Evolutionary conservation across 53 echinoderm and acorn worm genomes (phyloP).

Genomic region (Paracentrotus lividus): DNA sequence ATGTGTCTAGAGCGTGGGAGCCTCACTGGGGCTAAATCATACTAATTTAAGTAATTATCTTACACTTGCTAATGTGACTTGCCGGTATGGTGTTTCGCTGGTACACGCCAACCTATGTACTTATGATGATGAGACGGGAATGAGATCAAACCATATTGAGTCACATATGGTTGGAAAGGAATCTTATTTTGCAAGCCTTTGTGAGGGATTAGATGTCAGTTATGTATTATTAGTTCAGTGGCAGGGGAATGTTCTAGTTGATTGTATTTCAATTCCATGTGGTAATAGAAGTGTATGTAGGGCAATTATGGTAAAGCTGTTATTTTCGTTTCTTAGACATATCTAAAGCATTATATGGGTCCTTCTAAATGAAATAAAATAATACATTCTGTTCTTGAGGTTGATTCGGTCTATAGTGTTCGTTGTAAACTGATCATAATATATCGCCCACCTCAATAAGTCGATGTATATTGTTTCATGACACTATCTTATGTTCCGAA

Average conservation of each 20-base stretch:
- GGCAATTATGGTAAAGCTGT: no score
- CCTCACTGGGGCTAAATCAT: neutral
- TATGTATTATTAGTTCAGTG: neutral
- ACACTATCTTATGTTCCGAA: no score
- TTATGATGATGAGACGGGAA: neutral
- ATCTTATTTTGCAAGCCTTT: neutral
- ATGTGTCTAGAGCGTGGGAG: neutral
- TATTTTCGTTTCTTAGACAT: no score
- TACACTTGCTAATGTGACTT: slow-evolving; percentile 26
- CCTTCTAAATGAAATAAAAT: no score
- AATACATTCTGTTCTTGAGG: no score
- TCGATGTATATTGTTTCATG: no score
- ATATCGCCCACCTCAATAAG: no score
- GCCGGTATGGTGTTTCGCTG: neutral
- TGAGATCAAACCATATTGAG: neutral
- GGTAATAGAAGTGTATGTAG: neutral
- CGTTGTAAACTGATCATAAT: no score
- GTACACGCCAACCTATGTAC: neutral
- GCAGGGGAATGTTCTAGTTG: neutral
- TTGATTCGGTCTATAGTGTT: no score
- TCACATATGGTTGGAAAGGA: neutral
- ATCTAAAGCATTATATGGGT: no score
- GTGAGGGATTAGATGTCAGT: neutral
- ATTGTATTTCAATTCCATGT: neutral
- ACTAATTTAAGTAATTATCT: slow-evolving; percentile 17